Conservation (phyloP, 2,888 invertebrate genomes). For the Mythimna pallens region DNA sequence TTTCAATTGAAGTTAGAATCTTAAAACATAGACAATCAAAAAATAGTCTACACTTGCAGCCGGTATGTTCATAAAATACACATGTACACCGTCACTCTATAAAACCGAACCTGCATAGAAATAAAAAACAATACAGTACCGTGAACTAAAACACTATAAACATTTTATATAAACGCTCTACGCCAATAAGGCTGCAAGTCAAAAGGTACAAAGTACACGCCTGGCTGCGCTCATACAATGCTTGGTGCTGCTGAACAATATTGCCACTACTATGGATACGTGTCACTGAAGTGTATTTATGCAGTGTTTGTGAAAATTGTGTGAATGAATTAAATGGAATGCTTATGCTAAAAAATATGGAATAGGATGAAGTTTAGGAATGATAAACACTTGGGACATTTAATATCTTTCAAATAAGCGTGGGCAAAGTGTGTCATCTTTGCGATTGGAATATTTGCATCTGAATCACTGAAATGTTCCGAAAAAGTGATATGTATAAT, state of each 20-base stretch:
- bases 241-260: conserved; percentile 29
- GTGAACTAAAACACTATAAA: conserved; percentile 4
- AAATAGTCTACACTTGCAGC: no score
- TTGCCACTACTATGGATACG: conserved; percentile 6
- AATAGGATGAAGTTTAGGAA: background rate
- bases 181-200: conserved; percentile 52
- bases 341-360: background rate
- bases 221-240: conserved; percentile 47
- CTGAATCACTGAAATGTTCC: no score
- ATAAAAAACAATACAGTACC: conserved; percentile 17
- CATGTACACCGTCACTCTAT: background rate
- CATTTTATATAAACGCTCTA: conserved; percentile 34
- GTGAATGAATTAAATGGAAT: background rate
- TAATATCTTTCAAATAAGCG: no score
- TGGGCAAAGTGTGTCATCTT: no score
- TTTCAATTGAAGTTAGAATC: no score
- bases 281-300: conserved; percentile 9
- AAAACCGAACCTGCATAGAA: conserved; percentile 11
- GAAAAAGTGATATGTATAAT: no score
- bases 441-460: no score
- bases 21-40: no score
- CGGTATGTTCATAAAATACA: background rate
- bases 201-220: conserved; percentile 40
- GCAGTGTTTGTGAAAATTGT: conserved; percentile 2
- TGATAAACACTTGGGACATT: background rate